These are phyloP conservation scores for Aphaenogaster floridana DNA, from an alignment of 1,140 invertebrate species.

Conservation along the genomic window DNA sequence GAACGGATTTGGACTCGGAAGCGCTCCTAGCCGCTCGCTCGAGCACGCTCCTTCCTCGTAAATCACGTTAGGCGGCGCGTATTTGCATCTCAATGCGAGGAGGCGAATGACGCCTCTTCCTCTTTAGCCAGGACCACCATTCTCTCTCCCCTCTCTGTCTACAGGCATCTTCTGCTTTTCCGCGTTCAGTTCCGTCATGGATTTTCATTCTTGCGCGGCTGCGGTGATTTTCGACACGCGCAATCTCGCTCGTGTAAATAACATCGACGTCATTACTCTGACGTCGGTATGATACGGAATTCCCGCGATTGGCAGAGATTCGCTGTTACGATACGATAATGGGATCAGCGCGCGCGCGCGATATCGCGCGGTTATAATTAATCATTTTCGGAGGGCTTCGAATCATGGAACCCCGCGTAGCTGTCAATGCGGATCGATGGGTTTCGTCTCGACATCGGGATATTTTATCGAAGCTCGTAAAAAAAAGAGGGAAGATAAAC, in stretches of 20 bases:
- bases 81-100: constrained; percentile 78
- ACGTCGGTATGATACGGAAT: background rate
- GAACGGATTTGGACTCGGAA: constrained; percentile 54
- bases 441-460: background rate
- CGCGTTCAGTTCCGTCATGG: background rate
- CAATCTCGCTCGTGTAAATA: background rate
- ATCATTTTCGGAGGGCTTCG: constrained; percentile 23
- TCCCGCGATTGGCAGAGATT: background rate
- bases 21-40: constrained; percentile 55
- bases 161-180: background rate
- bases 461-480: constrained; percentile 30
- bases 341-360: constrained; percentile 15
- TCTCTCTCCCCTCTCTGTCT: background rate
- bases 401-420: background rate
- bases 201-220: background rate
- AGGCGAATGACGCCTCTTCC: constrained; percentile 52
- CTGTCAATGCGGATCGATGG: constrained; percentile 11
- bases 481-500: constrained; percentile 17
- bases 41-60: constrained; percentile 73
- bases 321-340: constrained; percentile 29
- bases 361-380: constrained; percentile 46
- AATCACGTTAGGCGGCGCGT: constrained; percentile 71
- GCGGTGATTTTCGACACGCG: background rate
- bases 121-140: background rate
- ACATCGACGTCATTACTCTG: background rate